Base-by-base conservation (phyloP, 2,888 invertebrate species). In the Drosophila mercatorum region DNA sequence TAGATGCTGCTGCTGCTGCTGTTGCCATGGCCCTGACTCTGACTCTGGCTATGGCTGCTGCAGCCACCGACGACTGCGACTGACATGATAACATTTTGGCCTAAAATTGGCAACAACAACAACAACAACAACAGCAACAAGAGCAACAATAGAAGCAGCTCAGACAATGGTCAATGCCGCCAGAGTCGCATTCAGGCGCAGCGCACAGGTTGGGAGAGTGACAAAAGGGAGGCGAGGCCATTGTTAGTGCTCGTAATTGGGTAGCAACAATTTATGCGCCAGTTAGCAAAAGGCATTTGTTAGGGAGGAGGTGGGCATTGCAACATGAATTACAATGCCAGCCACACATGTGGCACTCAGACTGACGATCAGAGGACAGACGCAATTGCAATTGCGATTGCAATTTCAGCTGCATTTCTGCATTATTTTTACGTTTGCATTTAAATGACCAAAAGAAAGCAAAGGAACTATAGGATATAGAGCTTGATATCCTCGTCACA, bases 21-120 rank as follows among this genome's bases (percentile, higher is more conserved):
- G 26, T 7, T 26, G 12, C 44, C 22, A 12, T 44, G 22, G 1
- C 44, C 22, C 17, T 22, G 44, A 5, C 44, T 66, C 44, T 38
- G 28, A 61, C 44, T 53, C 51, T 57, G 60, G 52, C 17, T 66
- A 43, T 41, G 28, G 71, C 57, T 62, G 51, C 44, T 68, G 75
- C 71, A 59, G 72, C 69, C 82, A 80, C 70, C 87, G 72, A 84
- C 83, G 83, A 81, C 89, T 86, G 89, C 87, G 80, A 84, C 68
- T 87, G 85, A 86, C 86, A 86, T 87, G 86, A 86, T 89, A 86
- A 86, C 86, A 87, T 89, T 86, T 83, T 89, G 85, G 84, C 85
- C 89, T 88, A 88, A 90, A 88, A 90, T 90, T 90, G 89, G 88
- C 87, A 87, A 86, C 90, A 88, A 87, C 75, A 83, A 80, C 73